These are phyloP conservation scores for Drosophila kepulauana DNA, from an alignment of 1,140 invertebrate species.

Conservation along the genomic window DNA sequence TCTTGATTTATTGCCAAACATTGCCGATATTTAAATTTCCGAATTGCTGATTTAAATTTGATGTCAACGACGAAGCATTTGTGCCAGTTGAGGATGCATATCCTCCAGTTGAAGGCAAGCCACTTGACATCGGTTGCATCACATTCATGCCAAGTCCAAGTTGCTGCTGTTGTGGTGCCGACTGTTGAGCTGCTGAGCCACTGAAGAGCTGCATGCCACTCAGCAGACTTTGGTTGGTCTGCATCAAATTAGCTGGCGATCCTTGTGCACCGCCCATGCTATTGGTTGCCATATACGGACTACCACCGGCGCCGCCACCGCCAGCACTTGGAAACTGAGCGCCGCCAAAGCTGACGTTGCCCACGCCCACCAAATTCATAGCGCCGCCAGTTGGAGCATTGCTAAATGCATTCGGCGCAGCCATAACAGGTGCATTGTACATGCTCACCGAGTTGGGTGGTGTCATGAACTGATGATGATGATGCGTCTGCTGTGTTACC, in stretches of 20 bases:
- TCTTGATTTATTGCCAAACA: slow-evolving; percentile 83
- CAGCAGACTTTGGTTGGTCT: slow-evolving; percentile 76
- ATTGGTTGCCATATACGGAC: slow-evolving; percentile 46
- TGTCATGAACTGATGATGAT: slow-evolving; percentile 83
- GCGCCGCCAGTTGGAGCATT: slow-evolving; percentile 64
- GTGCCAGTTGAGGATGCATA: slow-evolving; percentile 41
- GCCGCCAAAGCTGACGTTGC: slow-evolving; percentile 60
- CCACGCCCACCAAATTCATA: slow-evolving; percentile 70
- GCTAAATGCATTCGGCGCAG: slow-evolving; percentile 80
- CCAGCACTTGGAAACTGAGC: slow-evolving; percentile 67
- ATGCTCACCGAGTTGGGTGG: slow-evolving; percentile 83
- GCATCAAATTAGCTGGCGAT: slow-evolving; percentile 69
- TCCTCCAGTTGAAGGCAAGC: slow-evolving; percentile 35
- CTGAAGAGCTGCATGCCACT: slow-evolving; percentile 70
- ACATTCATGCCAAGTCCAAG: slow-evolving; percentile 68
- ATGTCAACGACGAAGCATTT: slow-evolving; percentile 65
- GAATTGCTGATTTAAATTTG: slow-evolving; percentile 83
- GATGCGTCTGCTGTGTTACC: slow-evolving; percentile 57
- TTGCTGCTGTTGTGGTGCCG: slow-evolving; percentile 52
- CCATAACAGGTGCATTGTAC: slow-evolving; percentile 84
- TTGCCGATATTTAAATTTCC: slow-evolving; percentile 84
- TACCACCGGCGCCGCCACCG: slow-evolving; percentile 58
- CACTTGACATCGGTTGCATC: slow-evolving; percentile 66
- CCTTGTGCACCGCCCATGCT: slow-evolving; percentile 31
- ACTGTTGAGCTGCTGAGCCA: slow-evolving; percentile 30